phyloP scores from a whole-genome alignment of 2,888 invertebrate genomes.

The Desoria tigrina region DNA sequence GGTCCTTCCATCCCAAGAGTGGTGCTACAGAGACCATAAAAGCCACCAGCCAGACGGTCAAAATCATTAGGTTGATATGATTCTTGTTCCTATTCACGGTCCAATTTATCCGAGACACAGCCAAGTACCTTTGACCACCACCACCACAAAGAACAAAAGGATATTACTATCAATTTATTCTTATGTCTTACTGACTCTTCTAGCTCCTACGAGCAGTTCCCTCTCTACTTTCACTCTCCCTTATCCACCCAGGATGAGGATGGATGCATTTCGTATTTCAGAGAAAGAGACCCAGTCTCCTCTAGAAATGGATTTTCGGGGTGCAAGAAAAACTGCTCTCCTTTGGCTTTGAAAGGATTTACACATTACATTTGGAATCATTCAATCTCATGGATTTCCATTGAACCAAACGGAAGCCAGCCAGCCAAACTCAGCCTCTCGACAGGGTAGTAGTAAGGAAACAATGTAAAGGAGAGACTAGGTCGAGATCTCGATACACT shows the following conservation, averaged over 20 bases:
- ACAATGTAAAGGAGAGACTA: not conserved
- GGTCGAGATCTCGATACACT: not conserved
- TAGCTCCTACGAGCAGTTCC: not conserved
- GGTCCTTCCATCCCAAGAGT: slow-evolving; percentile 79
- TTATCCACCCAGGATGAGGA: not conserved
- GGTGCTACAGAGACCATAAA: slow-evolving; percentile 85
- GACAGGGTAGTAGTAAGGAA: no score
- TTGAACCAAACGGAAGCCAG: slow-evolving; percentile 13
- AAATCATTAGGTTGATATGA: slow-evolving; percentile 77
- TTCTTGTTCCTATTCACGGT: slow-evolving; percentile 77
- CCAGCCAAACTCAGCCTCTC: not conserved
- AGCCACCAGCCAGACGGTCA: slow-evolving; percentile 79
- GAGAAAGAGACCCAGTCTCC: not conserved
- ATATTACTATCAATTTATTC: slow-evolving; percentile 25
- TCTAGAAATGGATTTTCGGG: slow-evolving; percentile 22
- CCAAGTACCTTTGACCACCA: slow-evolving; percentile 70
- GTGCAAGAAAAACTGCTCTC: slow-evolving; percentile 42
- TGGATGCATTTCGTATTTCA: not conserved
- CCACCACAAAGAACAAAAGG: not conserved
- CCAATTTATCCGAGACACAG: slow-evolving; percentile 87
- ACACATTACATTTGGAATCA: slow-evolving; percentile 30
- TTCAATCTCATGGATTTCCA: slow-evolving; percentile 24
- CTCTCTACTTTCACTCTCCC: not conserved
- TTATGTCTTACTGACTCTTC: slow-evolving; percentile 5
- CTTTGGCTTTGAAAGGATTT: slow-evolving; percentile 47